These are phyloP conservation scores for Coecobrya sp. DNA, from an alignment of 2,888 invertebrate species.

Conservation along the genomic window DNA sequence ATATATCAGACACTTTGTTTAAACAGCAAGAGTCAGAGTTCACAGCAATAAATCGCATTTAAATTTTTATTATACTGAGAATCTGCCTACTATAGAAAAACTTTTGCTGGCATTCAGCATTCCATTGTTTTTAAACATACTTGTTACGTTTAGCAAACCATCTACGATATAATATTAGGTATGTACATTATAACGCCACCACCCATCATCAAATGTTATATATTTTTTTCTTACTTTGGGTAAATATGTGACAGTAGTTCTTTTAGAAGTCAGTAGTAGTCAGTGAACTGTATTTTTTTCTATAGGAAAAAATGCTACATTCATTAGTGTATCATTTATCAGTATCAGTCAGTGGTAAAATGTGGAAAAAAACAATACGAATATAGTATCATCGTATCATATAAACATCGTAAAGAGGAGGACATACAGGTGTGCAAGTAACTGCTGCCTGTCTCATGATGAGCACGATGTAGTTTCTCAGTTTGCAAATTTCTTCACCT, in stretches of 20 bases:
- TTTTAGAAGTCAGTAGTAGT: background rate
- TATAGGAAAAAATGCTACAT: slow-evolving; percentile 10
- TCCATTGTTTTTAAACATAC: slow-evolving; percentile 10
- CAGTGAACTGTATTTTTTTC: slow-evolving; percentile 33
- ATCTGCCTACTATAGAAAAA: background rate
- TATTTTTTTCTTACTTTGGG: background rate
- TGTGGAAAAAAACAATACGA: background rate
- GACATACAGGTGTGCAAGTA: background rate
- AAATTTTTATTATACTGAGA: slow-evolving; percentile 21
- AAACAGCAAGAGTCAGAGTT: slow-evolving; percentile 28
- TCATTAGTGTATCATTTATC: slow-evolving; percentile 48
- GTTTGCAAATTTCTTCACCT: slow-evolving; percentile 48
- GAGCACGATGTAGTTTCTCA: slow-evolving; percentile 21
- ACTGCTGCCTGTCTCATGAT: background rate
- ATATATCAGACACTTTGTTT: slow-evolving; percentile 5
- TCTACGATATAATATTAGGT: too few species aligned
- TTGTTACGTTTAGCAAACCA: background rate
- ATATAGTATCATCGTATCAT: slow-evolving; percentile 2
- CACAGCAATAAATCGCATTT: slow-evolving; percentile 60
- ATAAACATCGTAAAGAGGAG: background rate
- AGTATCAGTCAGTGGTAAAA: slow-evolving; percentile 15
- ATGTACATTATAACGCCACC: background rate
- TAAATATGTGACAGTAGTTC: slow-evolving; percentile 47
- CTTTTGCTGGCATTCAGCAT: background rate
- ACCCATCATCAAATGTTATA: slow-evolving; percentile 18